Conservation (phyloP, 1,140 invertebrate species). For the Thaumatotibia leucotreta region DNA sequence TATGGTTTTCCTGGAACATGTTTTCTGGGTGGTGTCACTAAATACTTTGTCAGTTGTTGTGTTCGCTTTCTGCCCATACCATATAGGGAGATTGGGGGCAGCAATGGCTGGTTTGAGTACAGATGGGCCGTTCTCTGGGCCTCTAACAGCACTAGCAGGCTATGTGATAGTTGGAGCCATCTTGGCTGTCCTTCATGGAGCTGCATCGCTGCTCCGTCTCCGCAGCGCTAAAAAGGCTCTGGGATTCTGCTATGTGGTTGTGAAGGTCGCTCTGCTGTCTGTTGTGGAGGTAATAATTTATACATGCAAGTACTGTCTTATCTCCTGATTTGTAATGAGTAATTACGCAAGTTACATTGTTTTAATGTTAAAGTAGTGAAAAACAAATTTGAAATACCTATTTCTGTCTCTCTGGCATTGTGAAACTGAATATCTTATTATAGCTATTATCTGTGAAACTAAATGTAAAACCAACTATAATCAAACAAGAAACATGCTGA, state of each 20-base stretch:
- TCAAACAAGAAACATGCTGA: background rate
- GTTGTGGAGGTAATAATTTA: slow-evolving; percentile 60
- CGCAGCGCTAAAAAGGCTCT: slow-evolving; percentile 89
- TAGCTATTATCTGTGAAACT: background rate
- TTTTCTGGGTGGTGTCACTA: slow-evolving; percentile 98
- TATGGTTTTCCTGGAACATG: slow-evolving; percentile 97
- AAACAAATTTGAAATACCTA: background rate
- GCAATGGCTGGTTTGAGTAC: slow-evolving; percentile 85
- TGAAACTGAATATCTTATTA: background rate
- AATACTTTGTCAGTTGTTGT: slow-evolving; percentile 98
- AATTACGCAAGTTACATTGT: background rate
- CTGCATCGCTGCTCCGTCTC: slow-evolving; percentile 86
- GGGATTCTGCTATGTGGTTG: slow-evolving; percentile 97
- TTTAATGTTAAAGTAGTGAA: background rate
- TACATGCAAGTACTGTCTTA: background rate
- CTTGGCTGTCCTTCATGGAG: slow-evolving; percentile 89
- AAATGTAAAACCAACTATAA: background rate
- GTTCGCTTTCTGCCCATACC: slow-evolving; percentile 97
- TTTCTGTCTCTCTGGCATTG: background rate
- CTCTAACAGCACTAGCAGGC: slow-evolving; percentile 94
- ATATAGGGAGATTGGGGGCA: slow-evolving; percentile 93
- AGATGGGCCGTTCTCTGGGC: slow-evolving; percentile 92
- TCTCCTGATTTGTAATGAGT: background rate
- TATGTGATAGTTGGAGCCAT: slow-evolving; percentile 94
- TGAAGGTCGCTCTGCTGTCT: slow-evolving; percentile 83